Evolutionary conservation across 1,140 invertebrate species (phyloP).

Genomic region (Helicoverpa armigera): DNA sequence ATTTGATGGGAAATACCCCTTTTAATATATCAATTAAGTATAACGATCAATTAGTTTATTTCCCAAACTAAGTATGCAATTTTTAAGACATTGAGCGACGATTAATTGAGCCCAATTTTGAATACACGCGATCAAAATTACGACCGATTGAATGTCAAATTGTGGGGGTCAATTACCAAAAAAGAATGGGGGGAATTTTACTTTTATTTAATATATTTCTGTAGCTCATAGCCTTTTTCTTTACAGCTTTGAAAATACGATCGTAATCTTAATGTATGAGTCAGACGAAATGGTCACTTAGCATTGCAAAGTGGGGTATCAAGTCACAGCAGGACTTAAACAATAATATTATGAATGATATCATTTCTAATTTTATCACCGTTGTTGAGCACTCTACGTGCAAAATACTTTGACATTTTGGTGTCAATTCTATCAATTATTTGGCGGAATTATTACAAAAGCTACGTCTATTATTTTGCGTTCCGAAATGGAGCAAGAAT

Average conservation of each 20-base stretch:
- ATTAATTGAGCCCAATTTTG: conserved; percentile 6
- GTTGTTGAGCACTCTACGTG: conserved; percentile 4
- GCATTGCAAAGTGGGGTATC: conserved; percentile 34
- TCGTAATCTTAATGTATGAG: conserved; percentile 4
- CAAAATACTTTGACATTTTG: conserved; percentile 9
- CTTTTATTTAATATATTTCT: not conserved
- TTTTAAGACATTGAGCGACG: conserved; percentile 4
- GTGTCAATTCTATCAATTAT: too few species aligned
- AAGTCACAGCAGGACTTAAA: conserved; percentile 27
- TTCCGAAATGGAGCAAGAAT: too few species aligned
- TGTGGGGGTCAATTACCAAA: conserved; percentile 2
- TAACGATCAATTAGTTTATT: conserved; percentile 5
- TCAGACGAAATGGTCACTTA: conserved; percentile 23
- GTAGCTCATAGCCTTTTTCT: not conserved
- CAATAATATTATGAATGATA: conserved; percentile 39
- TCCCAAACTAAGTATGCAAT: not conserved
- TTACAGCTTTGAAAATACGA: not conserved
- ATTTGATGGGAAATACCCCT: not conserved
- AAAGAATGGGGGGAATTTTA: not conserved
- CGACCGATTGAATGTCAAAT: not conserved
- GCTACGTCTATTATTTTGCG: not conserved
- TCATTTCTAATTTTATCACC: conserved; percentile 37
- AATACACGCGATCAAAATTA: conserved; percentile 29
- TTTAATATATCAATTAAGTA: conserved; percentile 20
- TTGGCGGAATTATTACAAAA: too few species aligned